Evolutionary conservation across 2,888 invertebrate species (phyloP).

Genomic region (Rotaria magnacalcarata): DNA sequence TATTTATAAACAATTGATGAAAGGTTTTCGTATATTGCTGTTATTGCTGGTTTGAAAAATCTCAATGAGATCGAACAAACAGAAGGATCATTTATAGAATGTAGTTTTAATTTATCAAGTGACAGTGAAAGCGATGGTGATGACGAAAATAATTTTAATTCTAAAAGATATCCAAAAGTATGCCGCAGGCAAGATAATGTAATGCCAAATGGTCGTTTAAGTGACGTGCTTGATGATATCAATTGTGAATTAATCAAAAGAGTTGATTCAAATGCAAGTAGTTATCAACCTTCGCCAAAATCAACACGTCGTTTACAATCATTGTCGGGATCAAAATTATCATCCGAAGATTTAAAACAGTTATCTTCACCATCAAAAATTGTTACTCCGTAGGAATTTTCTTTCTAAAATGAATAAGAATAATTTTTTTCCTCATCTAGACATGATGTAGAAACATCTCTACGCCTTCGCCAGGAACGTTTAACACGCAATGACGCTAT

Average conservation of each 20-base stretch:
- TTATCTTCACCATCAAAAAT: background rate
- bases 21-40: constrained; percentile 45
- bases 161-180: background rate
- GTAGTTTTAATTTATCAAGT: background rate
- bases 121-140: background rate
- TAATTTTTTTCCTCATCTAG: background rate
- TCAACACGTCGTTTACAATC: background rate
- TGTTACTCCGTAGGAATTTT: background rate
- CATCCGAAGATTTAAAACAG: background rate
- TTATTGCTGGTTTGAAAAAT: constrained; percentile 37
- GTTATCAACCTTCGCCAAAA: background rate
- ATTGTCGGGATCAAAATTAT: background rate
- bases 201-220: background rate
- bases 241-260: background rate
- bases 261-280: background rate
- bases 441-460: background rate
- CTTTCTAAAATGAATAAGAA: background rate
- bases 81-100: background rate
- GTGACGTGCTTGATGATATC: background rate
- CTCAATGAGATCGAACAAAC: background rate
- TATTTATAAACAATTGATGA: background rate
- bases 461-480: constrained; percentile 22
- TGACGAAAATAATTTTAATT: background rate
- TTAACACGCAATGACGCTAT: background rate
- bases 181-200: background rate